Conservation (phyloP, 2,888 invertebrate genomes). For the Drosophila demipolita region DNA sequence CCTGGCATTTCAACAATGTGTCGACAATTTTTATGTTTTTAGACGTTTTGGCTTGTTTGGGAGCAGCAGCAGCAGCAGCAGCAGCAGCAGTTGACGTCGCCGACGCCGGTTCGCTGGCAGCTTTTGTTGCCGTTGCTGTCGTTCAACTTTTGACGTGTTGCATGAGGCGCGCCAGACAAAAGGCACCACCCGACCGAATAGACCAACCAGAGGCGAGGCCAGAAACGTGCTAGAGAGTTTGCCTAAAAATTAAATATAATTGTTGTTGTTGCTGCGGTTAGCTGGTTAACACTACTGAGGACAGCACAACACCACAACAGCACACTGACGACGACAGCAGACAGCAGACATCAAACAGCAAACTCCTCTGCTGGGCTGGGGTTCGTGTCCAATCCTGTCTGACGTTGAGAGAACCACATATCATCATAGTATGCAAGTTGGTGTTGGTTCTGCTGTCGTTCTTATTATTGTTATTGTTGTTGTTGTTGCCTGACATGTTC, state of each 20-base stretch:
- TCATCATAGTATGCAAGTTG: constrained; percentile 44
- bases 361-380: constrained; percentile 9
- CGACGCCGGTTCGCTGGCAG: constrained; percentile 59
- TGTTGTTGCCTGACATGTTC: constrained; percentile 46
- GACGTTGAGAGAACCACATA: constrained; percentile 58
- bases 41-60: constrained; percentile 55
- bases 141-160: constrained; percentile 79
- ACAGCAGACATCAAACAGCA: constrained; percentile 33
- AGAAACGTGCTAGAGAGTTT: constrained; percentile 65
- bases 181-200: constrained; percentile 41
- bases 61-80: constrained; percentile 9
- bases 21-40: constrained; percentile 71
- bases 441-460: constrained; percentile 26
- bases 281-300: constrained; percentile 60
- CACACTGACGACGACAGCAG: constrained; percentile 51
- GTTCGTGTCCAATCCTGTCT: constrained; percentile 32
- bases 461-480: constrained; percentile 1
- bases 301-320: constrained; percentile 32
- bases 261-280: constrained; percentile 63
- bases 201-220: constrained; percentile 32
- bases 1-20: constrained; percentile 76
- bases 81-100: constrained; percentile 44
- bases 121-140: constrained; percentile 75
- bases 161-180: constrained; percentile 65
- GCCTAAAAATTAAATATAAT: constrained; percentile 79